Conservation (phyloP, 2,888 invertebrate species). For the Lycia hirtaria region DNA sequence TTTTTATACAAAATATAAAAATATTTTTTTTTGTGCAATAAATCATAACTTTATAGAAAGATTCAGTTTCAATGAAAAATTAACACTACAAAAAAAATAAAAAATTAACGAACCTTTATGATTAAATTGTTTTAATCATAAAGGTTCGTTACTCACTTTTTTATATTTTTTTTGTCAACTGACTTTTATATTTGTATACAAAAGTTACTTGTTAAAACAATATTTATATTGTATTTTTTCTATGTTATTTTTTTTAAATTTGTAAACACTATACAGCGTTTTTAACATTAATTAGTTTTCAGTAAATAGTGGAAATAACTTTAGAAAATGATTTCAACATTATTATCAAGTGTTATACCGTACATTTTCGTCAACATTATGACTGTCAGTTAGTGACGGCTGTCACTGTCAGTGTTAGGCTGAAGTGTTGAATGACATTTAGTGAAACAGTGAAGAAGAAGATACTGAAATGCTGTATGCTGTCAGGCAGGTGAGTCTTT, state of each 20-base stretch:
- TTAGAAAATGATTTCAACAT: constrained; percentile 27
- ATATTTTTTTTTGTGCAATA: too few relatives aligned
- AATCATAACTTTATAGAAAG: too few relatives aligned
- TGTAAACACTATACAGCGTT: constrained; percentile 16
- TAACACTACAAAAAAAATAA: too few relatives aligned
- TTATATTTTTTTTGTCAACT: too few relatives aligned
- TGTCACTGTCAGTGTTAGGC: background rate
- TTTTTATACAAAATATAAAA: too few relatives aligned
- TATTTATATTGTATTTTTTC: too few relatives aligned
- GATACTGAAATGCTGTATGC: constrained; percentile 73
- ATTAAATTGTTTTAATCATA: too few relatives aligned
- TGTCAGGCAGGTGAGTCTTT: constrained; percentile 71
- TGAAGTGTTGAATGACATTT: constrained; percentile 23
- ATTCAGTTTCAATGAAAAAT: too few relatives aligned
- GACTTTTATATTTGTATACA: too few relatives aligned
- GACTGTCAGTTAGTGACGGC: constrained; percentile 28
- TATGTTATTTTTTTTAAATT: background rate
- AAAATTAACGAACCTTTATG: too few relatives aligned
- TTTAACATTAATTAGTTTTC: constrained; percentile 9
- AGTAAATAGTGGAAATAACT: constrained; percentile 19
- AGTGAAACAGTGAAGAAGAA: constrained; percentile 49
- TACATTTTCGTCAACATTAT: constrained; percentile 18
- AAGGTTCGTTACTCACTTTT: too few relatives aligned
- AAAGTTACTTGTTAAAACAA: too few relatives aligned
- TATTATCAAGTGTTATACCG: constrained; percentile 23